phyloP scores from a whole-genome alignment of 2,888 invertebrate species.

The Nomada fucata region DNA sequence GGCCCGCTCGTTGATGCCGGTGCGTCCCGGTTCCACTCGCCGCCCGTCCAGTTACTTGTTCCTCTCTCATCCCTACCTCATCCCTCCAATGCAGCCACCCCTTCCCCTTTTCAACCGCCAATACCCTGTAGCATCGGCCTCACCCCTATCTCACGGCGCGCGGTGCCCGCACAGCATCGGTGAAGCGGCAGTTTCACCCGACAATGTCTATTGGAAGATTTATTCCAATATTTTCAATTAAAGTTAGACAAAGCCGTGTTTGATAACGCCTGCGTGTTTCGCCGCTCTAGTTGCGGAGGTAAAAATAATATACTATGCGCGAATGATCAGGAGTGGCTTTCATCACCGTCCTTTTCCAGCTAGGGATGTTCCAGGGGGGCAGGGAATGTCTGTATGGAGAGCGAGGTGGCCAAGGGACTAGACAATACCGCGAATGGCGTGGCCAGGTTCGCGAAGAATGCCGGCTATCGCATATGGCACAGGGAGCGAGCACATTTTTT shows the following conservation, averaged over 20 bases:
- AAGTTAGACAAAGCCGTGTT: conserved; percentile 82
- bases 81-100: not conserved
- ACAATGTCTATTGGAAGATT: conserved; percentile 80
- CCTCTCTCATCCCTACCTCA: not conserved
- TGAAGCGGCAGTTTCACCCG: conserved; percentile 51
- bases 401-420: conserved; percentile 10
- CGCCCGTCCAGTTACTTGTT: conserved; percentile 44
- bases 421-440: not conserved
- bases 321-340: conserved; percentile 73
- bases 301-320: conserved; percentile 80
- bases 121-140: conserved; percentile 46
- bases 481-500: conserved; percentile 46
- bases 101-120: conserved; percentile 1
- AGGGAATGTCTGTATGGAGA: conserved; percentile 40
- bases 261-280: conserved; percentile 79
- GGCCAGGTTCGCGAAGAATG: conserved; percentile 43
- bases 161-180: conserved; percentile 47
- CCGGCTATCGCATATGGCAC: conserved; percentile 52
- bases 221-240: conserved; percentile 84
- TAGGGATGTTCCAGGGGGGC: conserved; percentile 14
- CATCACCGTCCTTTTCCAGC: conserved; percentile 41
- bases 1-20: conserved; percentile 37
- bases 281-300: conserved; percentile 79
- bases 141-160: conserved; percentile 57
- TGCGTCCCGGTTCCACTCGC: conserved; percentile 42